Conservation (phyloP, 2,888 invertebrate species). For the Serripes groenlandicus region DNA sequence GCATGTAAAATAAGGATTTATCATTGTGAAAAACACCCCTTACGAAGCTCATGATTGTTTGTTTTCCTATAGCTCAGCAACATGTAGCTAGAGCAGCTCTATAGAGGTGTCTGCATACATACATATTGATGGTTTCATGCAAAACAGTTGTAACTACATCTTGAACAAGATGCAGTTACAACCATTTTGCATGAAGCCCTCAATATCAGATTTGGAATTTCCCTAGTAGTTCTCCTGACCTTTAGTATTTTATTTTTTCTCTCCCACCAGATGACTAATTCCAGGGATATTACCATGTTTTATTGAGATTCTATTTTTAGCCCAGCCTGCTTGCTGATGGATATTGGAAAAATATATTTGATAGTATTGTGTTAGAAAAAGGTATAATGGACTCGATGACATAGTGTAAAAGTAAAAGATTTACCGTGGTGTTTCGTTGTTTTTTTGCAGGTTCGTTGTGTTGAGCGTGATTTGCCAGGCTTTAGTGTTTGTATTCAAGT, state of each 20-base stretch:
- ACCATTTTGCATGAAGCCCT: no score
- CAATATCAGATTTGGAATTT: no score
- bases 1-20: no score
- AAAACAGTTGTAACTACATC: no score
- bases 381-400: not conserved
- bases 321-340: slow-evolving; percentile 36
- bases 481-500: no score
- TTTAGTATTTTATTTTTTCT: slow-evolving; percentile 6
- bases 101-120: no score
- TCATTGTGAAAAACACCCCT: no score
- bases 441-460: not conserved
- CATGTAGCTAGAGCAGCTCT: no score
- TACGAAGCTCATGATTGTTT: no score
- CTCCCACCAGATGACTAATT: slow-evolving; percentile 44
- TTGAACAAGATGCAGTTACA: no score
- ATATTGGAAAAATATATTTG: slow-evolving; percentile 52
- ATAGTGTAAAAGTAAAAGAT: not conserved
- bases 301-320: slow-evolving; percentile 49
- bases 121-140: no score
- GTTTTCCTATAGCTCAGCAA: no score
- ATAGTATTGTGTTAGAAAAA: slow-evolving; percentile 27
- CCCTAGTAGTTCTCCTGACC: slow-evolving; percentile 5
- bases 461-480: not conserved
- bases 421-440: not conserved
- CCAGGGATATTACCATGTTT: slow-evolving; percentile 54